These are phyloP conservation scores for Sisyra terminalis DNA, from an alignment of 2,888 invertebrate genomes.

Conservation along the genomic window DNA sequence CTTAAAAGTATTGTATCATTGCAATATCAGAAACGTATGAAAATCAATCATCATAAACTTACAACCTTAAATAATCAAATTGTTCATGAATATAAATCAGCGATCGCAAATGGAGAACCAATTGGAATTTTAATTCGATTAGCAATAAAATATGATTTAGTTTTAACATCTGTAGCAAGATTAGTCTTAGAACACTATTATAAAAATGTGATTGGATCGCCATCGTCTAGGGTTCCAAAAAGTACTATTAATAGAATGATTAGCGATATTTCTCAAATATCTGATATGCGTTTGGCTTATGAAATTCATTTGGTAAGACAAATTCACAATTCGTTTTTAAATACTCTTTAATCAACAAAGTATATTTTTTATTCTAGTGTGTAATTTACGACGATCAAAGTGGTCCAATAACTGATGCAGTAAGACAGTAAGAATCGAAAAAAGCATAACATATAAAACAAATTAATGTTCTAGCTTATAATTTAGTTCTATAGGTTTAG, in stretches of 20 bases:
- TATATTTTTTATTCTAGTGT: conserved; percentile 37
- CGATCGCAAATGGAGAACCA: conserved; percentile 25
- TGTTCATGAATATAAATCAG: conserved; percentile 29
- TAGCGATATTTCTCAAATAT: conserved; percentile 55
- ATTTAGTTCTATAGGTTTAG: conserved; percentile 60
- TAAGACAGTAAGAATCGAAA: conserved; percentile 50
- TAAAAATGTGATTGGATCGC: conserved; percentile 18
- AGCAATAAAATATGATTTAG: conserved; percentile 31
- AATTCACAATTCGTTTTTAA: conserved; percentile 8
- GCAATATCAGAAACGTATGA: conserved; percentile 47
- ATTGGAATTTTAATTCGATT: conserved; percentile 44
- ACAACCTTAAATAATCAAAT: conserved; percentile 32
- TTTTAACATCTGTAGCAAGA: conserved; percentile 41
- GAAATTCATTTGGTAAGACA: conserved; percentile 54
- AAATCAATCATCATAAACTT: conserved; percentile 39
- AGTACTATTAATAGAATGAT: conserved; percentile 35
- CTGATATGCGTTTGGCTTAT: conserved; percentile 50
- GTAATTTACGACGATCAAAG: conserved; percentile 69
- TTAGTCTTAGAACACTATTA: conserved; percentile 37
- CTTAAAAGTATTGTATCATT: conserved; percentile 53
- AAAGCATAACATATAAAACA: no score
- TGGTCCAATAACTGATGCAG: conserved; percentile 63
- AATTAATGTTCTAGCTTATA: no score
- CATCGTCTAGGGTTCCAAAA: conserved; percentile 16
- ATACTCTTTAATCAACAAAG: conserved; percentile 12